Percentiles rank a stretch among this genome's conserved stretches.
These are phyloP conservation scores for Heliconius hortense DNA, from an alignment of 2,888 invertebrate genomes.

Conservation along the genomic window DNA sequence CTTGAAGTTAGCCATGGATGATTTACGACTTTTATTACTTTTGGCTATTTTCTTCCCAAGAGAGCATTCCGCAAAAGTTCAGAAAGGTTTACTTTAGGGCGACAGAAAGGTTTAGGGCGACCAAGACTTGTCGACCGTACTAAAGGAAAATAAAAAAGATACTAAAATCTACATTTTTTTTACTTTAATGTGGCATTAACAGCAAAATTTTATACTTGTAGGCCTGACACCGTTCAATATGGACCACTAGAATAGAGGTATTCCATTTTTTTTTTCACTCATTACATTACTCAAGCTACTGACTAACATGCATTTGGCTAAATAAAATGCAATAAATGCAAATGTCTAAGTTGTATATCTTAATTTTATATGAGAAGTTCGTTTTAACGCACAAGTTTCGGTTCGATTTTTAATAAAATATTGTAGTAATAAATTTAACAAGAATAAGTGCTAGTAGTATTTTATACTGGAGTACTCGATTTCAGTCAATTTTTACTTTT, in stretches of 20 bases:
- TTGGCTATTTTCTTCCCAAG: no score
- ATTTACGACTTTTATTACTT: no score
- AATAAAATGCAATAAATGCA: slow-evolving; percentile 38
- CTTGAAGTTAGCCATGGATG: no score
- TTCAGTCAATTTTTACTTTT: slow-evolving; percentile 62
- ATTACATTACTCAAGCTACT: slow-evolving; percentile 48
- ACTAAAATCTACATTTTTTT: neutral
- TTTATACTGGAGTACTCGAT: slow-evolving; percentile 43
- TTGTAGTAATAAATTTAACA: neutral
- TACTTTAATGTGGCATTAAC: slow-evolving; percentile 62
- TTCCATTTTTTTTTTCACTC: slow-evolving; percentile 66
- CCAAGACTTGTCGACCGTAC: no score
- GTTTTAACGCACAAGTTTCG: slow-evolving; percentile 12
- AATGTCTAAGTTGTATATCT: slow-evolving; percentile 36
- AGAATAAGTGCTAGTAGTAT: slow-evolving; percentile 37
- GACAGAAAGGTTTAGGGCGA: no score
- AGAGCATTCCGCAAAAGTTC: no score
- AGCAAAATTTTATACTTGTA: slow-evolving; percentile 67
- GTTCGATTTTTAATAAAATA: slow-evolving; percentile 2
- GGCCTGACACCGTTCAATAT: slow-evolving; percentile 69
- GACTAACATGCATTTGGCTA: slow-evolving; percentile 42
- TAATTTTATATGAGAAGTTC: slow-evolving; percentile 29
- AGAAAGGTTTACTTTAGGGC: no score
- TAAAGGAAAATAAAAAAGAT: no score
- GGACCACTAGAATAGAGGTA: slow-evolving; percentile 80